These are phyloP conservation scores for Chloropsis hardwickii DNA, from an alignment of 2,113 vertebrate genomes.

Conservation along the genomic window DNA sequence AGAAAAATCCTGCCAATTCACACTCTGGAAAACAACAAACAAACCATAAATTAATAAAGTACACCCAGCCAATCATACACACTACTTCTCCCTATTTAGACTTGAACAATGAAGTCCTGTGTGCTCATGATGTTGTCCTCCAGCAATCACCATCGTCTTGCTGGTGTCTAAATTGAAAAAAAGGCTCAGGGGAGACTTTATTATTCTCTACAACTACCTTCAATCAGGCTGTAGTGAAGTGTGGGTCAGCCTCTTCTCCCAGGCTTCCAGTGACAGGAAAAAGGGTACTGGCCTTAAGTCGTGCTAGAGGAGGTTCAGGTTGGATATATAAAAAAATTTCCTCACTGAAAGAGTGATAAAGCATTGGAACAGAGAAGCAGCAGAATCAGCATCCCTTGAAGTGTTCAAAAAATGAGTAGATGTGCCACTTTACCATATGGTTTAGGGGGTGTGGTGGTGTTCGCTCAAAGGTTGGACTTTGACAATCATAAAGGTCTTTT, in stretches of 20 bases:
- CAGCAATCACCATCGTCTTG: not conserved
- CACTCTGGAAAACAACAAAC: not conserved
- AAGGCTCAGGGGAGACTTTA: not conserved
- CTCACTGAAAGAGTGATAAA: not conserved
- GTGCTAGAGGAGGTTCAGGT: not conserved
- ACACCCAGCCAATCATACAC: not conserved
- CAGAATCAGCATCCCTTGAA: rapidly evolving
- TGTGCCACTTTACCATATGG: not conserved
- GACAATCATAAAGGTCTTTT: not conserved
- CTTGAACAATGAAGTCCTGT: not conserved
- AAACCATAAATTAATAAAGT: not conserved
- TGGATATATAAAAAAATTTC: not conserved
- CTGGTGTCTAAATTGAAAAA: not conserved
- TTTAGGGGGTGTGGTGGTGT: not conserved
- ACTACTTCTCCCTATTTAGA: not conserved
- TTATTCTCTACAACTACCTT: not conserved
- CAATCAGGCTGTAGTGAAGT: not conserved
- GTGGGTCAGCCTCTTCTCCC: not conserved
- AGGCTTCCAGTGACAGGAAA: not conserved
- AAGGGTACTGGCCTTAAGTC: not conserved
- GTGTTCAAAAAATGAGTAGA: not conserved
- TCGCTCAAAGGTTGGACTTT: rapidly evolving
- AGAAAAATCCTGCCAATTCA: not conserved
- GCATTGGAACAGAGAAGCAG: not conserved
- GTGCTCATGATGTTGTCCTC: not conserved